Evolutionary conservation across 2,797 vertebrate genomes (phyloP).

Genomic region (Catostomus latipinnis): DNA sequence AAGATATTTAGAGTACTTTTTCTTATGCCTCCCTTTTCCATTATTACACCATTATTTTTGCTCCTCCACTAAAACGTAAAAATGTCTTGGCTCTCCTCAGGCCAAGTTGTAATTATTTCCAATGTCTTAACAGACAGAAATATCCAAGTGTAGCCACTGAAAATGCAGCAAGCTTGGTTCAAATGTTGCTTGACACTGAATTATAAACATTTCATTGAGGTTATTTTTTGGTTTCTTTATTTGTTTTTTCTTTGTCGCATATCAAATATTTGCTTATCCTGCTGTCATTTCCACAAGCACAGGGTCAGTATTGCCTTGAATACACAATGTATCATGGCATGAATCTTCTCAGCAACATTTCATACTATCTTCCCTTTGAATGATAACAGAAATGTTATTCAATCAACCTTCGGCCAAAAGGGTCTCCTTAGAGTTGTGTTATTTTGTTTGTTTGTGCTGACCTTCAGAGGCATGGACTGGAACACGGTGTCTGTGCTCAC

Average conservation of each 20-base stretch:
- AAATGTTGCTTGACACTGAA: constrained; percentile 27
- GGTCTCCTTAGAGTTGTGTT: constrained; percentile 58
- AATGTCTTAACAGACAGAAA: neutral
- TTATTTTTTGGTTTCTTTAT: neutral
- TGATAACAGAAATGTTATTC: constrained; percentile 49
- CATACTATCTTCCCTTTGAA: constrained; percentile 48
- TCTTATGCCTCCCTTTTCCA: neutral
- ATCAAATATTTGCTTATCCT: constrained; percentile 52
- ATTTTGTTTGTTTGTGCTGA: constrained; percentile 61
- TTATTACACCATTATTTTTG: constrained; percentile 3
- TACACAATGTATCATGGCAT: constrained; percentile 62
- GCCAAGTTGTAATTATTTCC: neutral
- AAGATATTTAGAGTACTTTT: neutral
- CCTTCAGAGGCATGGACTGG: constrained; percentile 63
- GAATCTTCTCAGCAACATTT: constrained; percentile 52
- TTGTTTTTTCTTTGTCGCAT: constrained; percentile 30
- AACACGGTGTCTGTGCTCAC: constrained; percentile 73
- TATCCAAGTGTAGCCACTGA: constrained; percentile 13
- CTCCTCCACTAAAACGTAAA: constrained; percentile 21
- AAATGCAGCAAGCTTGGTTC: constrained; percentile 13
- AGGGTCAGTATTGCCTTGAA: constrained; percentile 65
- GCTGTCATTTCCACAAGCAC: constrained; percentile 42
- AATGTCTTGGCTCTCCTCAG: neutral
- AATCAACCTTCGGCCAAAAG: constrained; percentile 42
- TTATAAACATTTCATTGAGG: neutral